Evolutionary conservation across 1,140 invertebrate genomes (phyloP).

Genomic region (Stegodyphus dumicola): DNA sequence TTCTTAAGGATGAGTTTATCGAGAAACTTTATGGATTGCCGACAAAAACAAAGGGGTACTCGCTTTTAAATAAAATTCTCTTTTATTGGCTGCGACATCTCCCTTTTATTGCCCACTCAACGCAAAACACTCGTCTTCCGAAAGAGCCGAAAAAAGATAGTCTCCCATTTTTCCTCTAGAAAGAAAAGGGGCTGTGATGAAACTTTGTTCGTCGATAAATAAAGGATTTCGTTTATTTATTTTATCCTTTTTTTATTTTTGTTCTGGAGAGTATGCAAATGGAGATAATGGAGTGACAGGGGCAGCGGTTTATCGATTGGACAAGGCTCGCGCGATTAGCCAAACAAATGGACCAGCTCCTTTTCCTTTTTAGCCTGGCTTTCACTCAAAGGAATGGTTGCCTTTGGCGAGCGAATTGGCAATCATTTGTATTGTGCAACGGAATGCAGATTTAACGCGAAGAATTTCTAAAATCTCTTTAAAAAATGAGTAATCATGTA

Average conservation of each 20-base stretch:
- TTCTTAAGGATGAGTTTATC: no score
- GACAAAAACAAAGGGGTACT: constrained; percentile 24
- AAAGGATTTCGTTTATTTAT: constrained; percentile 23
- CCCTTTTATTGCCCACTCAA: constrained; percentile 48
- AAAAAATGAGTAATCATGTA: no score
- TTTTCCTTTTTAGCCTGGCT: constrained; percentile 10
- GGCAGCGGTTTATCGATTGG: constrained; percentile 57
- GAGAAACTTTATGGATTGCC: constrained; percentile 21
- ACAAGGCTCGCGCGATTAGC: constrained; percentile 45
- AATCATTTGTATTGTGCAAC: not conserved
- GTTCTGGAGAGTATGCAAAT: constrained; percentile 49
- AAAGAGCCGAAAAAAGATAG: constrained; percentile 22
- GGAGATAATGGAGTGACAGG: constrained; percentile 59
- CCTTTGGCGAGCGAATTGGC: not conserved
- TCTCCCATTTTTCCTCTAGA: not conserved
- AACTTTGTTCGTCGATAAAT: constrained; percentile 43
- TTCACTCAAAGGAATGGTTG: not conserved
- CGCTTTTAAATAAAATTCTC: not conserved
- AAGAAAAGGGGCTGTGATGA: constrained; percentile 4
- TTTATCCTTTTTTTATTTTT: constrained; percentile 31
- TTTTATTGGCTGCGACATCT: constrained; percentile 10
- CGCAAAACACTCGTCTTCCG: constrained; percentile 40
- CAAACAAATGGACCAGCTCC: constrained; percentile 49
- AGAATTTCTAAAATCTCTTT: no score
- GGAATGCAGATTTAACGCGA: no score